Percentiles rank a stretch among this genome's conserved stretches.
Conservation (phyloP, 2,113 vertebrate genomes). For the Menidia beryllina region DNA sequence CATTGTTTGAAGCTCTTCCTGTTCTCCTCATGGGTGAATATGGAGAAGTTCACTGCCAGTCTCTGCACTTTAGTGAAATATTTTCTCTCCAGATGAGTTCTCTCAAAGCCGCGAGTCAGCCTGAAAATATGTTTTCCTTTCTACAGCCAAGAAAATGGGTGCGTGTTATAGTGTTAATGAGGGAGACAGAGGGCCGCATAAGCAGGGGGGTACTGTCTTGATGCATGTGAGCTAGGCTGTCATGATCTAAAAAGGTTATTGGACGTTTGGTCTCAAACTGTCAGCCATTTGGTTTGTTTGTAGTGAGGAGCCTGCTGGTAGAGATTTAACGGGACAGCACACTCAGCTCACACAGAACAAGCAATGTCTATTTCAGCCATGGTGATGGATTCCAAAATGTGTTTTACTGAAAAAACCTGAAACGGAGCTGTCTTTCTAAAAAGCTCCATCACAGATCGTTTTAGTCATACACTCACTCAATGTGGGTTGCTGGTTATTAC, state of each 20-base stretch:
- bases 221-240: background rate
- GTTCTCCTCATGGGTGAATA: conserved; percentile 20
- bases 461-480: no score
- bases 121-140: conserved; percentile 64
- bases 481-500: no score
- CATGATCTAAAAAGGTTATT: background rate
- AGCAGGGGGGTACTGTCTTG: conserved; percentile 7
- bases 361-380: no score
- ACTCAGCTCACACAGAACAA: no score
- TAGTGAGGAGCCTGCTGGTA: background rate
- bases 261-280: background rate
- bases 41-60: conserved; percentile 10
- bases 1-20: background rate
- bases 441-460: no score
- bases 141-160: conserved; percentile 31
- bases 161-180: conserved; percentile 1
- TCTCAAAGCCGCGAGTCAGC: conserved; percentile 63
- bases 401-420: no score
- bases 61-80: conserved; percentile 56
- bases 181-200: conserved; percentile 1
- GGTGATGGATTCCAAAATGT: no score
- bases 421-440: no score
- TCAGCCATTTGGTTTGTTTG: background rate
- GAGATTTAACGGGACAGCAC: background rate
- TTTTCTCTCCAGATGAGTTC: conserved; percentile 52